Base-by-base conservation (phyloP, 1,140 invertebrate genomes). In the Aphaenogaster floridana region DNA sequence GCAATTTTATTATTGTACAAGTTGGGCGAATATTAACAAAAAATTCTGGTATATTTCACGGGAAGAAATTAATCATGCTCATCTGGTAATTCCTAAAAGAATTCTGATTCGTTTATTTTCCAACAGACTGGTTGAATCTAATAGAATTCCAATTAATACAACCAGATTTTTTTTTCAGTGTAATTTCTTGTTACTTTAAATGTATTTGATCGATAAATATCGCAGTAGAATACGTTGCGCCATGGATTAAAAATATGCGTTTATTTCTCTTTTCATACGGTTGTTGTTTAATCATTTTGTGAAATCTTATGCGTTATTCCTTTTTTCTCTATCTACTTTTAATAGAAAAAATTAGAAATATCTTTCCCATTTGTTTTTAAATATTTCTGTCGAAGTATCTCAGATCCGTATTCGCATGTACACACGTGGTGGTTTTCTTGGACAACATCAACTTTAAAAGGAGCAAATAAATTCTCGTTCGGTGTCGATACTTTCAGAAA, bases 401-500 rank as follows among this genome's bases (percentile, higher is more conserved):
- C 52, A 74, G 52, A 59, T 83, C 13, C n/a, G 42, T 72, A 48
- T 13, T 28, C 7, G 28, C 9, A 3, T 36, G 15, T 48, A 39
- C 48, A 68, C 13, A 36, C 42, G 34, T 4, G n/a, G 52, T 28
- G 69, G 69, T 74, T 63, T 84, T 61, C 80, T 84, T 74, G 80
- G 45, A 61, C 42, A 61, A 84, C 69, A 84, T 84, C 69, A 84
- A 84, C 80, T 74, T 50, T 61, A 84, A 84, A 84, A 84, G 69
- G 28, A 84, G 54, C 80, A 84, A 84, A 84, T 84, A 84, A 84
- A 84, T 84, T 84, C 86, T 87, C 87, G 72, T 88, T 89, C 72
- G 88, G 84, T 89, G 91, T 92, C 90, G 90, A 92, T 93, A 91
- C 86, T 92, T 87, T 74, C 87, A 90, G 90, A 92, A 94, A 94